Percentiles rank a stretch among this genome's conserved stretches.
Evolutionary conservation across 2,797 vertebrate species (phyloP).

Genomic region (Podarcis siculus): DNA sequence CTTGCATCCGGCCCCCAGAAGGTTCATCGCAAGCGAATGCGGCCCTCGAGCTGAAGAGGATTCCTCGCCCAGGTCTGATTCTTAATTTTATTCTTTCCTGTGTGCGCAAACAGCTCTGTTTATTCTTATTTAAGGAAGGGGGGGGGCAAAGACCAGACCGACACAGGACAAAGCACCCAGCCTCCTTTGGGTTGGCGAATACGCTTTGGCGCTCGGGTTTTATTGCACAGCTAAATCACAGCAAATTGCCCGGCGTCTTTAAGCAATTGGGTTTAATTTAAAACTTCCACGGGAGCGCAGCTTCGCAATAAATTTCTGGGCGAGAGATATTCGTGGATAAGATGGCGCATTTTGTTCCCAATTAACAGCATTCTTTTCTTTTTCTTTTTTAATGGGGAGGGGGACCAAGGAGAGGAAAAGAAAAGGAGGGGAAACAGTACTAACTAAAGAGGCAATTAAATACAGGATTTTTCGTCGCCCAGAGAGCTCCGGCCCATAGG

Average conservation of each 20-base stretch:
- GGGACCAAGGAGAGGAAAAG: no score
- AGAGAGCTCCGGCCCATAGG: no score
- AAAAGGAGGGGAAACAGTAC: neutral
- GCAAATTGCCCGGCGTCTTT: neutral
- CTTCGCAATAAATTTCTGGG: conserved; percentile 9
- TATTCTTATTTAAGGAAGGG: conserved; percentile 11
- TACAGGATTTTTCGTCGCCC: no score
- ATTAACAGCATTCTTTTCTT: conserved; percentile 1
- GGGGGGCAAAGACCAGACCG: no score
- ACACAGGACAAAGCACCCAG: neutral
- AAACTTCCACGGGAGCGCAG: conserved; percentile 20
- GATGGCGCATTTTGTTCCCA: neutral
- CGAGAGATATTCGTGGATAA: neutral
- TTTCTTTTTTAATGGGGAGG: neutral
- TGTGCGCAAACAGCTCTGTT: neutral
- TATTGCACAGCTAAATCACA: neutral
- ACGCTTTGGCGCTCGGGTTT: neutral
- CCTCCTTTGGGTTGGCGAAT: neutral
- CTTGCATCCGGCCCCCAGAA: no score
- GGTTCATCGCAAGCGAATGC: no score
- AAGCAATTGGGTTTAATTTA: conserved; percentile 60
- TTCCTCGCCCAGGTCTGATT: no score
- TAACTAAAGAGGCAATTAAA: neutral
- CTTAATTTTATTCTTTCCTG: neutral
- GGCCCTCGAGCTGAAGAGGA: no score